phyloP scores from a whole-genome alignment of 2,113 vertebrate genomes.

The Phodopus roborovskii region DNA sequence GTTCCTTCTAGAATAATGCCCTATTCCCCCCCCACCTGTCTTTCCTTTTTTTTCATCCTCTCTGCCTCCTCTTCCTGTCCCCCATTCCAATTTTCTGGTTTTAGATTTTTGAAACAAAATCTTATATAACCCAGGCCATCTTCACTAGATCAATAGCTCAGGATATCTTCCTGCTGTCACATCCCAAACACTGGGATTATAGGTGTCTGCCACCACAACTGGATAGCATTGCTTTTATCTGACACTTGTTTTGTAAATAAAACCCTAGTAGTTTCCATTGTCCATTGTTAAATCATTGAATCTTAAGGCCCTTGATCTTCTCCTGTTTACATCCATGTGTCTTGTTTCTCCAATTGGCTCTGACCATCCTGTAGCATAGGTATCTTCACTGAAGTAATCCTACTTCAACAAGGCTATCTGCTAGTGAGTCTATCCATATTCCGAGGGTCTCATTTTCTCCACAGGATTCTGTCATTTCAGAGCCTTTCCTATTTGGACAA shows the following conservation, averaged over 20 bases:
- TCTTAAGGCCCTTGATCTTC: neutral
- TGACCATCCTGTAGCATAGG: neutral
- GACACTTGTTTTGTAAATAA: neutral
- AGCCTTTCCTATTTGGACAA: neutral
- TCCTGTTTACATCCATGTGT: neutral
- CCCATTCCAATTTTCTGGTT: neutral
- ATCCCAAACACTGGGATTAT: neutral
- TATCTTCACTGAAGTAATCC: neutral
- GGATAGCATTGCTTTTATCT: neutral
- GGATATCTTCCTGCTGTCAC: neutral
- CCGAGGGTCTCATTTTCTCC: neutral
- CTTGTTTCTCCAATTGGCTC: neutral
- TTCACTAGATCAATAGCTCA: neutral
- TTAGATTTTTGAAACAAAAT: neutral
- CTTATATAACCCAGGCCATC: neutral
- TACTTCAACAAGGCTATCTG: neutral
- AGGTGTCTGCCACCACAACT: neutral
- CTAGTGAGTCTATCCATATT: neutral
- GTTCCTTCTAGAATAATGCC: neutral
- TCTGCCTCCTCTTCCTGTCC: neutral
- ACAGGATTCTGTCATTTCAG: neutral
- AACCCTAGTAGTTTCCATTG: neutral
- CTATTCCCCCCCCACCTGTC: too few species aligned
- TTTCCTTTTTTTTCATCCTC: neutral
- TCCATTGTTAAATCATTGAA: neutral